Evolutionary conservation across 2,797 vertebrate genomes (phyloP), one percentile per base, ranked within the genome.

Genomic region (Cephalopachus bancanus): DNA sequence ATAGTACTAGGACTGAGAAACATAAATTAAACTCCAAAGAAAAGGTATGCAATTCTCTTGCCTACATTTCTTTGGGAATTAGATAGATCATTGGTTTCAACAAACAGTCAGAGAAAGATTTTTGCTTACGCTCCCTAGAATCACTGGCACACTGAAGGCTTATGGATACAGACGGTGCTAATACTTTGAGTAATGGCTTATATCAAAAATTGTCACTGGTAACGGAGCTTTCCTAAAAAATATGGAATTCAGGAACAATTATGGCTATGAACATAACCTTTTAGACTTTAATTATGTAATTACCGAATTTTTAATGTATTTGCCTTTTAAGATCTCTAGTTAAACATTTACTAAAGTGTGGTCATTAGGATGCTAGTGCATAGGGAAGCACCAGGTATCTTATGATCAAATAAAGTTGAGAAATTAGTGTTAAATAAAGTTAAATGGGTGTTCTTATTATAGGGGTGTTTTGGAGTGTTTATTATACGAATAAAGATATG

Each of bases 51-150:
- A 44, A 30, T 62, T 74, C 30, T 94, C 28, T 88, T 72, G 7
- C 4, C 44, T 81, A 22, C 3, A 2, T 81, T 44, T 94, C 71
- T 89, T 93, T 93, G 89, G 69, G 53, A 91, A 78, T 81, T 80
- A 71, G 22, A 55, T 20, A 79, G 19, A 67, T 64, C 28, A 89
- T 55, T 22, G 7, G 11, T 67, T 53, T 91, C 17, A 80, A n/a
- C 26, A n/a, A 71, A 64, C 51, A 79, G 12, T 51, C 30, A 88
- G 44, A 44, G 30, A 64, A 26, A 71, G 3, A n/a, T 1, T 16
- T 72, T 88, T 81, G 10, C 14, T 37, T 72, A 55, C 26, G 37
- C 7, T 17, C 14, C 67, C 16, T 30, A 26, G n/a, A 12, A 17
- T 79, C 59, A 37, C 15, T 62, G 71, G 55, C 0, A 15, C 8